phyloP scores from a whole-genome alignment of 2,888 invertebrate species.

The Lasiommata megera region DNA sequence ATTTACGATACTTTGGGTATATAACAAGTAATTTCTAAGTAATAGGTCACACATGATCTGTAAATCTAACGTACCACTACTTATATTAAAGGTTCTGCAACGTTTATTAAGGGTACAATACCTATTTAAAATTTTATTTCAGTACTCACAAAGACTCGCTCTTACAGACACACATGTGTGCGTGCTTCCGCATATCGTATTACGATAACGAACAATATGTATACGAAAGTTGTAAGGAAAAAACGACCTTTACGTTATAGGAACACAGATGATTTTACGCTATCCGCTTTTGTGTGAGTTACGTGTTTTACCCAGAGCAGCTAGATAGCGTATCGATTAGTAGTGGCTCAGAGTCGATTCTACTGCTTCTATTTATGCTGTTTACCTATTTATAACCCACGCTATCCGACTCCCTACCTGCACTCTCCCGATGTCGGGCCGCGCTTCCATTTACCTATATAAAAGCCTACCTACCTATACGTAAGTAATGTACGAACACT shows the following conservation, averaged over 20 bases:
- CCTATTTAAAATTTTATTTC: not conserved
- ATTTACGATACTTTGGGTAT: too few species aligned
- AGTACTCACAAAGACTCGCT: not conserved
- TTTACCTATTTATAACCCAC: slow-evolving; percentile 78
- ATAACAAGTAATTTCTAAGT: too few species aligned
- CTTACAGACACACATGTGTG: not conserved
- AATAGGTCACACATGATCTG: too few species aligned
- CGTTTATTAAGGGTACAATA: too few species aligned
- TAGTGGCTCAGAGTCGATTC: slow-evolving; percentile 70
- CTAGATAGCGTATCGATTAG: slow-evolving; percentile 69
- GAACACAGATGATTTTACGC: slow-evolving; percentile 37
- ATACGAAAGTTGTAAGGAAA: not conserved
- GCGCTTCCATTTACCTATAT: slow-evolving; percentile 30
- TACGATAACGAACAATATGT: slow-evolving; percentile 43
- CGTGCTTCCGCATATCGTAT: slow-evolving; percentile 46
- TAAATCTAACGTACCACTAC: not conserved
- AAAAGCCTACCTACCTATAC: not conserved
- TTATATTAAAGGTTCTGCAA: too few species aligned
- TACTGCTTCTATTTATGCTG: slow-evolving; percentile 77
- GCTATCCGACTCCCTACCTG: slow-evolving; percentile 71
- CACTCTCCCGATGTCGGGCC: slow-evolving; percentile 43
- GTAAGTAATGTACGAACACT: slow-evolving; percentile 9
- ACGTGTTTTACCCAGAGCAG: slow-evolving; percentile 39
- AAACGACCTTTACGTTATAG: slow-evolving; percentile 29
- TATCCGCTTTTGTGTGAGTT: slow-evolving; percentile 37